Conservation (phyloP, 2,888 invertebrate species). For the Suillia variegata region DNA sequence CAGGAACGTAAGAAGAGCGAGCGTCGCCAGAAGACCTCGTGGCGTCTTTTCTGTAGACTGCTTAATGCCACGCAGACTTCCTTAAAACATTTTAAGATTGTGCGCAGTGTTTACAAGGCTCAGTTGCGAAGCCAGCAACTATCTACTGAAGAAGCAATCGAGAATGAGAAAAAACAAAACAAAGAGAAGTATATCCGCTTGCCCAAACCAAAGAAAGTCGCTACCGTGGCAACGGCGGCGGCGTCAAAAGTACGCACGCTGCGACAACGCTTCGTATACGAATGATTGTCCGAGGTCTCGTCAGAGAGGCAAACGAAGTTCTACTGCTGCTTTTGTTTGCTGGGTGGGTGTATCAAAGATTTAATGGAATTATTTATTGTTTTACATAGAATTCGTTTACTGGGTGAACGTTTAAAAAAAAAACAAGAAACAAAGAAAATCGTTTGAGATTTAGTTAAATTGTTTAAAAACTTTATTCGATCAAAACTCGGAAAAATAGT, state of each 20-base stretch:
- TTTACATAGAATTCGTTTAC: too few relatives aligned
- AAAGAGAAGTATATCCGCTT: too few relatives aligned
- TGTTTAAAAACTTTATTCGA: too few relatives aligned
- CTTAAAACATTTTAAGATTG: slow-evolving; percentile 47
- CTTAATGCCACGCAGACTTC: slow-evolving; percentile 44
- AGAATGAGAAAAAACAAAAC: too few relatives aligned
- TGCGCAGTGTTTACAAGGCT: slow-evolving; percentile 45
- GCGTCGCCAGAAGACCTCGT: slow-evolving; percentile 32
- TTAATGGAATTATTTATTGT: too few relatives aligned
- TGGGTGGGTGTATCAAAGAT: too few relatives aligned
- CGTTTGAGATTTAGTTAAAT: too few relatives aligned
- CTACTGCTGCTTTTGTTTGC: slow-evolving; percentile 5
- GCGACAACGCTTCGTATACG: slow-evolving; percentile 47
- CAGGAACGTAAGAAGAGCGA: slow-evolving; percentile 29
- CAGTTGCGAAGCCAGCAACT: slow-evolving; percentile 8
- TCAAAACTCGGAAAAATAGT: too few relatives aligned
- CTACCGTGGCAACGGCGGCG: slow-evolving; percentile 9
- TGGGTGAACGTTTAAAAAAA: too few relatives aligned
- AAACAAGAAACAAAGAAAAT: too few relatives aligned
- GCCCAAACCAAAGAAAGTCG: slow-evolving; percentile 24
- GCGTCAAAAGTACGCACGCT: slow-evolving; percentile 37
- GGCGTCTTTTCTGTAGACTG: slow-evolving; percentile 42
- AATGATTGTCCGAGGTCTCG: slow-evolving; percentile 43
- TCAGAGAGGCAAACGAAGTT: background rate
- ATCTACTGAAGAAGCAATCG: too few relatives aligned